Evolutionary conservation across 2,797 vertebrate genomes (phyloP).

Genomic region (Poecile montanus): DNA sequence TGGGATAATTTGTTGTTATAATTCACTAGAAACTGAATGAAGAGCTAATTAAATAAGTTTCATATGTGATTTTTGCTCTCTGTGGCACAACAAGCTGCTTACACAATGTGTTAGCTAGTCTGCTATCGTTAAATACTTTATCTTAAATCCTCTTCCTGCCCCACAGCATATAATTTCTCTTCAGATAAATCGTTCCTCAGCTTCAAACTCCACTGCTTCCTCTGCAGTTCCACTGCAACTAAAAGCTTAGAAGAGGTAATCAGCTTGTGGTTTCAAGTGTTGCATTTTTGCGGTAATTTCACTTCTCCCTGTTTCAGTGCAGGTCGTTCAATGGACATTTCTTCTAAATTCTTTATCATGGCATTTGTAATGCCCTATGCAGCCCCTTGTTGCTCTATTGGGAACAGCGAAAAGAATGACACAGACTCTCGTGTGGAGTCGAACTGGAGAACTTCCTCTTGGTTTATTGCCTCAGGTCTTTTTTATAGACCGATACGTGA

Average conservation of each 20-base stretch:
- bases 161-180: neutral
- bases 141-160: neutral
- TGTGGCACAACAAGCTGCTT: neutral
- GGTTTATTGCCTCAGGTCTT: too few species aligned
- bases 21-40: neutral
- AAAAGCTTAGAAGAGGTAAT: neutral
- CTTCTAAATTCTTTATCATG: rapidly evolving
- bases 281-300: neutral
- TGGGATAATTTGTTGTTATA: neutral
- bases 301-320: neutral
- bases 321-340: neutral
- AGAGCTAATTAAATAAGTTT: neutral
- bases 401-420: too few species aligned
- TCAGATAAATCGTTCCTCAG: neutral
- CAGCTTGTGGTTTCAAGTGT: neutral
- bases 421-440: too few species aligned
- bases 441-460: too few species aligned
- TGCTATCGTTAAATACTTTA: neutral
- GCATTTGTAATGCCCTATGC: neutral
- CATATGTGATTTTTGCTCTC: neutral
- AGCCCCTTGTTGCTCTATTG: neutral
- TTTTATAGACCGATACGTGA: too few species aligned
- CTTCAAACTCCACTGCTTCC: neutral
- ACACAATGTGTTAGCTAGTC: neutral
- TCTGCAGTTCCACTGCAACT: neutral